These are phyloP conservation scores for Oreonectes daqikongensis DNA, from an alignment of 2,797 vertebrate genomes.

Conservation along the genomic window DNA sequence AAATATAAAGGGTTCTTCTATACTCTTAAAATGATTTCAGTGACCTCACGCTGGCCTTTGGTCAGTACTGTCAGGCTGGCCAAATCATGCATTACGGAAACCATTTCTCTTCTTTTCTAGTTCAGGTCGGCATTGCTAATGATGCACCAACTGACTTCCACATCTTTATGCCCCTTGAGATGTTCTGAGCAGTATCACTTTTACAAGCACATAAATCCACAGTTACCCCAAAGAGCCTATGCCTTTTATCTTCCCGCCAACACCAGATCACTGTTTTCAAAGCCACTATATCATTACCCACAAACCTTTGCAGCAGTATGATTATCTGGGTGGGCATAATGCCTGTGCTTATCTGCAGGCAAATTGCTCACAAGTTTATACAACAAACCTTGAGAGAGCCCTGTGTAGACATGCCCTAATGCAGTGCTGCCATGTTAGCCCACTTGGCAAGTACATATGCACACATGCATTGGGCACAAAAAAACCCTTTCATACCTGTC, in stretches of 20 bases:
- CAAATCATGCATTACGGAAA: too few species aligned
- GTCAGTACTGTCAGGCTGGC: too few species aligned
- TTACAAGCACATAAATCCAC: not conserved
- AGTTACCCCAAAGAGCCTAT: constrained; percentile 31
- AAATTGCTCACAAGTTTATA: too few species aligned
- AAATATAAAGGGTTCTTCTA: not conserved
- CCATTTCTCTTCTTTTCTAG: too few species aligned
- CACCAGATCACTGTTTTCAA: constrained; percentile 68
- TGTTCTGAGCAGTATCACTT: too few species aligned
- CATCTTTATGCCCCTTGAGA: too few species aligned
- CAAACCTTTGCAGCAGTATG: constrained; percentile 61
- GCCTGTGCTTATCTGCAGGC: too few species aligned
- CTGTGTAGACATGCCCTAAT: constrained; percentile 51
- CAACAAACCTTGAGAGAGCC: too few species aligned
- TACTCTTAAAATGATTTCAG: too few species aligned
- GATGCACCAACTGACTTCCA: too few species aligned
- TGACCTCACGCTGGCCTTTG: too few species aligned
- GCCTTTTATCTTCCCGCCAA: constrained; percentile 28
- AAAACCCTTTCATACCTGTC: constrained; percentile 13
- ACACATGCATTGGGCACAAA: not conserved
- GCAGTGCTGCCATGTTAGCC: constrained; percentile 37
- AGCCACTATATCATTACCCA: constrained; percentile 66
- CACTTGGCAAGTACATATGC: constrained; percentile 24
- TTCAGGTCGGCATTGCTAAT: too few species aligned
- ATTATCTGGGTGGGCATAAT: constrained; percentile 71